Conservation (phyloP, 2,888 invertebrate species). For the Iphiclides podalirius region DNA sequence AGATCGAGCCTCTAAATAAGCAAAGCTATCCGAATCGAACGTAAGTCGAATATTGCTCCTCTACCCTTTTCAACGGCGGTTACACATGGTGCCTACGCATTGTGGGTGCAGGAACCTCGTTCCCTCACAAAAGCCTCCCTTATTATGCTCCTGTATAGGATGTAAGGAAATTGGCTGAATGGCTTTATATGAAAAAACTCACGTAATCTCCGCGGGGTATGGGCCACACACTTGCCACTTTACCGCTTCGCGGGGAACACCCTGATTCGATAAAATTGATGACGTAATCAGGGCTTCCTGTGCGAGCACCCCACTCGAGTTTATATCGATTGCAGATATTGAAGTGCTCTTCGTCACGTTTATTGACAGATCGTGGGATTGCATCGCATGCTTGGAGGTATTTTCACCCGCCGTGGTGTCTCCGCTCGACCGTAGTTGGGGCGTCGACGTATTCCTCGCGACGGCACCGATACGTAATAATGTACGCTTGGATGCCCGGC, state of each 20-base stretch:
- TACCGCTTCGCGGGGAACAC: too few relatives aligned
- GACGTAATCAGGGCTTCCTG: conserved; percentile 13
- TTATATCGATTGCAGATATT: too few relatives aligned
- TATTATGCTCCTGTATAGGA: conserved; percentile 75
- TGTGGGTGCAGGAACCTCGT: conserved; percentile 72
- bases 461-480: conserved; percentile 49
- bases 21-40: conserved; percentile 52
- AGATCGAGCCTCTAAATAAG: conserved; percentile 56
- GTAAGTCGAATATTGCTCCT: conserved; percentile 57
- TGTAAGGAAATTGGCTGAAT: conserved; percentile 79
- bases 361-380: not conserved
- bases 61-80: conserved; percentile 53
- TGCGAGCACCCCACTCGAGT: too few relatives aligned
- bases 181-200: conserved; percentile 76
- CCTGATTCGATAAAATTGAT: conserved; percentile 50
- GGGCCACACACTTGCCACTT: conserved; percentile 60
- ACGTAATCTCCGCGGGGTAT: conserved; percentile 68
- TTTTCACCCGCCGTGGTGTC: too few relatives aligned
- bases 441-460: not conserved
- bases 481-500: conserved; percentile 49
- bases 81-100: conserved; percentile 61
- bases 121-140: conserved; percentile 73
- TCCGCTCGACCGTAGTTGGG: too few relatives aligned
- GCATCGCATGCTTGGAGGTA: too few relatives aligned
- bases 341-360: not conserved